A percentile compares a stretch with the other conserved stretches of the same genome.
Evolutionary conservation across 2,888 invertebrate species (phyloP).

Genomic region (Oxycera nigricornis): DNA sequence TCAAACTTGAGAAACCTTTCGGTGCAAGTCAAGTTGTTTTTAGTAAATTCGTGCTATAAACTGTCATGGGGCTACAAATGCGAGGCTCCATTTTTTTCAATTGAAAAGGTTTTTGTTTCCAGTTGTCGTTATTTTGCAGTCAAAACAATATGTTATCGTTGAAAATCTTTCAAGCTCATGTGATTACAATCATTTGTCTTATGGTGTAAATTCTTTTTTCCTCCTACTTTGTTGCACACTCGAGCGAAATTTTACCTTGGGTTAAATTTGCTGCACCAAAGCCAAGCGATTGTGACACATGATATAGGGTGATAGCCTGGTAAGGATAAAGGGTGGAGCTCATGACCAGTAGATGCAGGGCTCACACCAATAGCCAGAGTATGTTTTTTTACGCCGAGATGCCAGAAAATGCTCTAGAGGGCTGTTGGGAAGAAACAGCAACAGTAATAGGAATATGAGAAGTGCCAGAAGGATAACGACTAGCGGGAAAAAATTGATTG

Average conservation of each 20-base stretch:
- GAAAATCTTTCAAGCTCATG: too few relatives aligned
- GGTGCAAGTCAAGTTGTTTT: too few relatives aligned
- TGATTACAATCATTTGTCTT: neutral
- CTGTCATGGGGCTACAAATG: too few relatives aligned
- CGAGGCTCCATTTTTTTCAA: too few relatives aligned
- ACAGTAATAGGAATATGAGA: constrained; percentile 15
- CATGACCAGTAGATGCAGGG: neutral
- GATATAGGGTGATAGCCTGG: neutral
- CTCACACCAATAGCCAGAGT: neutral
- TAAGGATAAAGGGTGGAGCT: neutral
- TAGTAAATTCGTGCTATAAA: too few relatives aligned
- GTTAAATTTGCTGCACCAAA: constrained; percentile 23
- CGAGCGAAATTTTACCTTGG: neutral
- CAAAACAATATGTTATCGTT: too few relatives aligned
- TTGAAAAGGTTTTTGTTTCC: too few relatives aligned
- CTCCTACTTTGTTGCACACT: neutral
- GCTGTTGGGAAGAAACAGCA: neutral
- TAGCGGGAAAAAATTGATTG: constrained; percentile 31
- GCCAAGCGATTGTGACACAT: constrained; percentile 27
- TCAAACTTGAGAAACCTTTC: too few relatives aligned
- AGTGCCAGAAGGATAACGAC: neutral
- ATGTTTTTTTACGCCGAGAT: neutral
- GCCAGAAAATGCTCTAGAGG: neutral
- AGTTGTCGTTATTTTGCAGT: too few relatives aligned
- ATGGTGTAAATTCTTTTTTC: neutral